Percentiles rank a stretch among this genome's conserved stretches.
Evolutionary conservation across 1,140 invertebrate genomes (phyloP).

Genomic region (Nephila pilipes): DNA sequence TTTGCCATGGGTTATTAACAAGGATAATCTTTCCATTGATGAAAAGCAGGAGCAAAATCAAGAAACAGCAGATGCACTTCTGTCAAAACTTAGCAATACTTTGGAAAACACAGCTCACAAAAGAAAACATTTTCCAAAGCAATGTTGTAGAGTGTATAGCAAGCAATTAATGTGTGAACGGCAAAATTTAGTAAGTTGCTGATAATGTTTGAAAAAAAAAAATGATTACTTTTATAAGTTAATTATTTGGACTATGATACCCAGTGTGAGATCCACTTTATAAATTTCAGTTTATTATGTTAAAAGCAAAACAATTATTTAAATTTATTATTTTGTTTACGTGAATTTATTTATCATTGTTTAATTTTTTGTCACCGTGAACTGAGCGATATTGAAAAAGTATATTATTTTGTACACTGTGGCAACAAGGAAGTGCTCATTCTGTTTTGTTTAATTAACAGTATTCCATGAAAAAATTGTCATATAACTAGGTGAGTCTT

Average conservation of each 20-base stretch:
- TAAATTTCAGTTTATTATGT: no score
- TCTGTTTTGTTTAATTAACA: no score
- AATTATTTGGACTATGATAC: not conserved
- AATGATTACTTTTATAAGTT: not conserved
- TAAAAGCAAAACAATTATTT: no score
- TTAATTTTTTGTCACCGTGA: no score
- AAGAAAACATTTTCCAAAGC: not conserved
- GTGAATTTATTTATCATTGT: no score
- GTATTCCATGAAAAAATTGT: no score
- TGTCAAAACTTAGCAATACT: not conserved
- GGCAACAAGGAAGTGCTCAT: no score
- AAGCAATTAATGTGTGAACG: not conserved
- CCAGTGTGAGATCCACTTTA: no score
- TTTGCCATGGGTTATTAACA: not conserved
- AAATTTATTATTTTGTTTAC: no score
- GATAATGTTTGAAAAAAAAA: not conserved
- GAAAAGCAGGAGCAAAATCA: not conserved
- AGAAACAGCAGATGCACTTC: slow-evolving; percentile 4
- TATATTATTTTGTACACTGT: no score
- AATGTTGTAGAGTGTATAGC: not conserved
- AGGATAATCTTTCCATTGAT: not conserved
- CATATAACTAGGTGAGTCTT: no score
- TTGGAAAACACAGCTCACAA: not conserved
- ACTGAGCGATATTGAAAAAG: no score
- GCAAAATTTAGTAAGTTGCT: not conserved